A percentile compares a stretch with the other conserved stretches of the same genome.
phyloP scores from a whole-genome alignment of 23 tunicate species.

The Clavelina lepadiformis region DNA sequence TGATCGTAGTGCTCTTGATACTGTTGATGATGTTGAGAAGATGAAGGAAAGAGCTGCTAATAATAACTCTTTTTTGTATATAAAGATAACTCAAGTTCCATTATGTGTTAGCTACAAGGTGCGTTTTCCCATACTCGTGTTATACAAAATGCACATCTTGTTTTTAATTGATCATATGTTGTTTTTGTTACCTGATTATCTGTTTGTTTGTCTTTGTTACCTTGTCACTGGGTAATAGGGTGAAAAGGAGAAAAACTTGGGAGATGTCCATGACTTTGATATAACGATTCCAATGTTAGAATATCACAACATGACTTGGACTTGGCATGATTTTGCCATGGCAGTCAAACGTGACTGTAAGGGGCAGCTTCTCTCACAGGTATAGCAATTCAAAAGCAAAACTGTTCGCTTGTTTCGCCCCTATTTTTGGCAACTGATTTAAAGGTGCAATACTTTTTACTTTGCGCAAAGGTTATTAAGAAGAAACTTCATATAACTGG shows the following conservation, averaged over 20 bases:
- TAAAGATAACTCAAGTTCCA: constrained; percentile 84
- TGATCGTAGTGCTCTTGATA: constrained; percentile 13
- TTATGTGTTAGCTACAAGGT: constrained; percentile 91
- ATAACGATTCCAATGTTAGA: constrained; percentile 85
- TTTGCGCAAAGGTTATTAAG: constrained; percentile 76
- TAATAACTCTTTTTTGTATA: constrained; percentile 87
- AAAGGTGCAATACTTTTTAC: no score
- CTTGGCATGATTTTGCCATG: constrained; percentile 97
- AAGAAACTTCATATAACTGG: constrained; percentile 60
- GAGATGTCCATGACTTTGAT: constrained; percentile 74
- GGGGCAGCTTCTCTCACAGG: constrained; percentile 67
- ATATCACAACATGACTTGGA: constrained; percentile 92
- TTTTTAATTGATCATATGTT: no score
- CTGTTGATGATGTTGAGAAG: constrained; percentile 76
- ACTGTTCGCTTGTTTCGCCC: no score
- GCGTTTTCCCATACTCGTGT: neutral
- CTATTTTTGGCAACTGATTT: no score
- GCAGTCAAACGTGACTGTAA: constrained; percentile 83
- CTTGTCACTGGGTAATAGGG: no score
- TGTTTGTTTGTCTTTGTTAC: no score
- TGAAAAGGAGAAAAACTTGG: constrained; percentile 83
- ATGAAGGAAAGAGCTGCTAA: constrained; percentile 89
- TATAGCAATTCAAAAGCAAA: neutral
- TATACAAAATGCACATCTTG: no score
- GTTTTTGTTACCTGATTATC: no score